Evolutionary conservation across 2,888 invertebrate species (phyloP), one percentile per base, ranked within the genome.

Genomic region (Omphaloscelis lunosa): DNA sequence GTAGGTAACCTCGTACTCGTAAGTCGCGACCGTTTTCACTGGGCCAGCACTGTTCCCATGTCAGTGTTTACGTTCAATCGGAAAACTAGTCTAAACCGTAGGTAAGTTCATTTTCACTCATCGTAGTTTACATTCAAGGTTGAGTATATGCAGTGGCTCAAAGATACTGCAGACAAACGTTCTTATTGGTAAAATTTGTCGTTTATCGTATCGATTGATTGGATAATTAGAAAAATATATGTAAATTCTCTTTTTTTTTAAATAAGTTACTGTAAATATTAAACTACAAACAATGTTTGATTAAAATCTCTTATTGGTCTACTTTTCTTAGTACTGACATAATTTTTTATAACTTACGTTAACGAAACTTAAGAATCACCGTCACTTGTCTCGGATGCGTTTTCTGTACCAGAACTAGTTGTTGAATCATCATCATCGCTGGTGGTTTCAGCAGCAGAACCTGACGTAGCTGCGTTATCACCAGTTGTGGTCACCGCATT

Each of bases 321-420:
- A 34, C n/a, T 45, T 72, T 27, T 45, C 17, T 27, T 39, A 72
- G 7, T 72, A 53, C 27, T 27, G 17, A 72, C 23, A 39, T 72
- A 70, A 0, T n/a, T 17, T 51, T 34, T 17, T 17, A 4, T 53
- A 20, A 20, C 15, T 73, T 58, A n/a, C 9, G 3, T 73, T 73
- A n/a, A 45, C 15, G 12, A 45, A 75, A 20, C 8, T 29, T 61
- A n/a, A 41, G 39, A 76, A 29, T n/a, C 56, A 39, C n/a, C 56
- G 20, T n/a, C 29, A 29, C 8, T 23, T 17, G 67, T 67, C 29
- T 23, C 4, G 29, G 29, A 23, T 23, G 29, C 17, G 51, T 6
- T 68, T 7, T 17, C 17, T n/a, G 51, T 34, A n/a, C 29, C 51
- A n/a, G 51, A 67, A 34, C 34, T 67, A 34, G 34, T 3, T 34